Evolutionary conservation across 1,140 invertebrate species (phyloP), one percentile per base, ranked within the genome.

Genomic region (Anastrepha ludens): DNA sequence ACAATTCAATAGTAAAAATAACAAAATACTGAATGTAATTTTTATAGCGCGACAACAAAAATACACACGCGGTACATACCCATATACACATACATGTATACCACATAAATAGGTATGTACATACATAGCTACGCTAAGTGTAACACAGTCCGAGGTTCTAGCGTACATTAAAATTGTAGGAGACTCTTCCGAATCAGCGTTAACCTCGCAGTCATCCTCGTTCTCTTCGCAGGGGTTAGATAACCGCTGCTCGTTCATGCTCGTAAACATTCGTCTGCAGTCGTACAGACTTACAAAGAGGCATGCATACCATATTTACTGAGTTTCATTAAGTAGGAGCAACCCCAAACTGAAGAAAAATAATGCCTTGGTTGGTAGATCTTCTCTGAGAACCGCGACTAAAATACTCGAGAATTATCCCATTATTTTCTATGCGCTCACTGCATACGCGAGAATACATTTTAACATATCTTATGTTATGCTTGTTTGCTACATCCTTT

Each of bases 11-110:
- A 81, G 55, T 81, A 81, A 81, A 81, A 81, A 81, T 55, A 81
- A 81, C 74, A 55, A n/a, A 81, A 81, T 81, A 81, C 74, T 81
- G 55, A 81, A 81, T 81, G 50, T 81, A 81, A 81, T 81, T 81
- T 81, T 81, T 81, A 81, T 81, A 55, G 74, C 47, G 20, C 44
- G 9, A 58, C 47, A 55, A 29, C 74, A 81, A 81, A 13, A 74
- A 47, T 39, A 44, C 29, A 39, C 29, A 67, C 7, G 11, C 39
- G 29, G 11, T 41, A 47, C 47, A 78, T 29, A 81, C n/a, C 44
- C 44, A 5, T 8, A 29, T 47, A 47, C 17, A 74, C 29, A 29
- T 67, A 67, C n/a, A 67, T 67, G 11, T 2, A 39, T 67, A 41
- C 20, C 8, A 47, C 13, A 44, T 70, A 41, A 9, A 78, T 78